A percentile compares a stretch with the other conserved stretches of the same genome.
These are phyloP conservation scores for Cyphomyrmex costatus DNA, from an alignment of 1,140 invertebrate species.

Conservation along the genomic window DNA sequence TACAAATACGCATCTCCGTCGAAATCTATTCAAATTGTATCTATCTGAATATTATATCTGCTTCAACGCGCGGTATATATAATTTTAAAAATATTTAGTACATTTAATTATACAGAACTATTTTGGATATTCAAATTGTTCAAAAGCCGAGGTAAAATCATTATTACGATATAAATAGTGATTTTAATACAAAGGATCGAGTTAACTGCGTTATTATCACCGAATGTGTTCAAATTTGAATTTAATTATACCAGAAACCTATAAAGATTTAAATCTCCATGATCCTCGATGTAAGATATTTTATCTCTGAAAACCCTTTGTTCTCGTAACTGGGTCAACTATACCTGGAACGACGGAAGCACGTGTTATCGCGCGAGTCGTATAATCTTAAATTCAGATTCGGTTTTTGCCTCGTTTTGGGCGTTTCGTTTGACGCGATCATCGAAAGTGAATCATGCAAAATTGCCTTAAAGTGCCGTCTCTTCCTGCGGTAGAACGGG, in stretches of 20 bases:
- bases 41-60: not conserved
- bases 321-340: constrained; percentile 48
- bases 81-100: not conserved
- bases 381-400: constrained; percentile 26
- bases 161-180: not conserved
- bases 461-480: constrained; percentile 41
- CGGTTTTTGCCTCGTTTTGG: not conserved
- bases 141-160: not conserved
- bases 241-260: constrained; percentile 2
- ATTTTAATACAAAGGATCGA: not conserved
- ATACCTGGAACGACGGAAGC: not conserved
- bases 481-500: constrained; percentile 19
- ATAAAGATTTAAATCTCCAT: constrained; percentile 30
- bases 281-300: constrained; percentile 9
- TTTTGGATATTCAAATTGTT: not conserved
- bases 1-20: not conserved
- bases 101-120: not conserved
- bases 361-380: constrained; percentile 18
- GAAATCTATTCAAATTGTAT: not conserved
- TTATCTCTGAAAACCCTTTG: constrained; percentile 35
- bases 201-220: constrained; percentile 28
- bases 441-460: constrained; percentile 50
- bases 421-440: not conserved
- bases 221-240: not conserved
- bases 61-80: no score